Evolutionary conservation across 2,888 invertebrate species (phyloP).

Genomic region (Brachypalpus laphriformis): DNA sequence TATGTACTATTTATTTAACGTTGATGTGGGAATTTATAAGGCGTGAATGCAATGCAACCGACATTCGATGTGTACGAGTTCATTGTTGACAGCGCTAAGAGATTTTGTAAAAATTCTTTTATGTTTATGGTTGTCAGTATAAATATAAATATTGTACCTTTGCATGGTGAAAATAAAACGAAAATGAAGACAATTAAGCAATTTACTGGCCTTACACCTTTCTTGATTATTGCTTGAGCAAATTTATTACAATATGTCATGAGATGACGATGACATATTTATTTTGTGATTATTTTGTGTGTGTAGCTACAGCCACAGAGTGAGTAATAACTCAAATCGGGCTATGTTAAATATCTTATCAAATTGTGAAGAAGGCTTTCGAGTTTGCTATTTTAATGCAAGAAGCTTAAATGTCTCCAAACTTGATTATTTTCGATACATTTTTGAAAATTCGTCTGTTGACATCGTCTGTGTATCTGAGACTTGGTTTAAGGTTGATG

Average conservation of each 20-base stretch:
- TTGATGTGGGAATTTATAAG: constrained; percentile 3
- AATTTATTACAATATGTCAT: not conserved
- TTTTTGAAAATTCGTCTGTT: too few species aligned
- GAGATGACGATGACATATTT: not conserved
- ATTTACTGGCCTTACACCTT: not conserved
- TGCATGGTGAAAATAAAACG: not conserved
- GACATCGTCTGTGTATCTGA: too few species aligned
- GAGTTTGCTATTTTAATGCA: too few species aligned
- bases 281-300: not conserved
- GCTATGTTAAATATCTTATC: too few species aligned
- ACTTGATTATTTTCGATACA: too few species aligned
- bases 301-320: too few species aligned
- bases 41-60: not conserved
- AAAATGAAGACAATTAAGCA: constrained; percentile 1
- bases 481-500: too few species aligned
- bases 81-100: constrained; percentile 31
- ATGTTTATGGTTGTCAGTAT: constrained; percentile 7
- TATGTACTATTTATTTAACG: constrained; percentile 19
- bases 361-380: too few species aligned
- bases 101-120: constrained; percentile 25
- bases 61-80: constrained; percentile 10
- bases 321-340: too few species aligned
- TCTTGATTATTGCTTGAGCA: not conserved
- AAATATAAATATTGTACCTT: not conserved
- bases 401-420: too few species aligned